These are phyloP conservation scores for Hesperophylax magnus DNA, from an alignment of 1,140 invertebrate genomes.

Conservation along the genomic window DNA sequence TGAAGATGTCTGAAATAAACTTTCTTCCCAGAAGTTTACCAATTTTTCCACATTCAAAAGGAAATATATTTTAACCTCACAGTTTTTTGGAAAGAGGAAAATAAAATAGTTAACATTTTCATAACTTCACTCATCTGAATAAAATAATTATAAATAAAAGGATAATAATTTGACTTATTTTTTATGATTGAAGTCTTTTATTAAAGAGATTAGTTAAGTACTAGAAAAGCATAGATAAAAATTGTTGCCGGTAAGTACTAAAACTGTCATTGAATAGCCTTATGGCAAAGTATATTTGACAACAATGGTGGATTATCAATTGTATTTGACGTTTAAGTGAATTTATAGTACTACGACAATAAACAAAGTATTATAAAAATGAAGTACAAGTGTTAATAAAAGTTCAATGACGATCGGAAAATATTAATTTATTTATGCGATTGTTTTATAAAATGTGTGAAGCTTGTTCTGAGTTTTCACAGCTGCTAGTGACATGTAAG, in stretches of 20 bases:
- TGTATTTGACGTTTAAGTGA: constrained; percentile 49
- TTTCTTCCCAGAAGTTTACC: no score
- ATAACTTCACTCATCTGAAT: no score
- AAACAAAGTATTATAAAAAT: constrained; percentile 49
- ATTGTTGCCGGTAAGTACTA: constrained; percentile 1
- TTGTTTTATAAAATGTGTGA: constrained; percentile 77
- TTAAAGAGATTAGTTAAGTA: background rate
- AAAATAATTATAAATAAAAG: no score
- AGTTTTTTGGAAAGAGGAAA: no score
- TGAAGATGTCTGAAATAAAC: no score
- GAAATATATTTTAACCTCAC: no score
- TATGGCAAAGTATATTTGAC: constrained; percentile 47
- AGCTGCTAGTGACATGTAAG: constrained; percentile 84
- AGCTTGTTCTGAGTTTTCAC: constrained; percentile 84
- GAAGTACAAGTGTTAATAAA: constrained; percentile 45
- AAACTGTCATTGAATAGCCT: constrained; percentile 7
- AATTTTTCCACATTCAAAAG: no score
- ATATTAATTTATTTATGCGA: constrained; percentile 48
- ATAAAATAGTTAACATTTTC: no score
- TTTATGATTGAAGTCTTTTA: no score
- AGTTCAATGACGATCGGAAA: constrained; percentile 34
- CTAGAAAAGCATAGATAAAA: constrained; percentile 1
- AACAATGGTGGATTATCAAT: constrained; percentile 50
- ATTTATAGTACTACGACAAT: constrained; percentile 46
- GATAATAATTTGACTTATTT: no score